Evolutionary conservation across 2,113 vertebrate genomes (phyloP), one percentile per base, ranked within the genome.

Genomic region (Hystrix brachyura): DNA sequence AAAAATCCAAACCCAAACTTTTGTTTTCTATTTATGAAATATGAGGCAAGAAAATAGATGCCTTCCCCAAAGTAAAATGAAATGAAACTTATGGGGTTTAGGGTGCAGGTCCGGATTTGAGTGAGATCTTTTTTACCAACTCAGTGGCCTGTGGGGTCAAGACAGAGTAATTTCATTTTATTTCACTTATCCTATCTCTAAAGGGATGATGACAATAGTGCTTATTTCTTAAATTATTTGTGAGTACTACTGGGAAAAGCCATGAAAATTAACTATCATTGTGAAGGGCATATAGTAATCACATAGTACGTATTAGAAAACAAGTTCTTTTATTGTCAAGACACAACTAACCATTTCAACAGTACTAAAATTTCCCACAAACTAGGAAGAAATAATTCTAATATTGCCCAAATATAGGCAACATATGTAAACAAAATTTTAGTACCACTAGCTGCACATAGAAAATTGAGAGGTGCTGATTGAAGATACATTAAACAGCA

Each of bases 311-410:
- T 17, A 46, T 34, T 8, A 57, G 71, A 64, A 95, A 89, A 69
- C 25, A 32, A 64, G 23, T 7, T 53, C 18, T 46, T 15, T 67
- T 74, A 48, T 48, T 21, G 51, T 60, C 27, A 11, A 64, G 43
- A 93, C 32, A 82, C 90, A 94, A 69, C n/a, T 34, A 71, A n/a
- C 18, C 10, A 90, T 95, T 94, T 91, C 19, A 79, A 76, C 34
- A 51, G 55, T 80, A 9, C 23, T 43, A 14, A 65, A 67, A 53
- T 65, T 60, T 48, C 18, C 65, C 51, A 71, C 38, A 78, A 82
- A 27, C 51, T 17, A 71, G 29, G 9, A 91, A 92, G 46, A 64
- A 64, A 87, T 57, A 14, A 1, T 21, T 57, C 25, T 88, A 15
- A 76, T 72, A 57, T 87, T 25, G 15, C 1, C 27, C 25, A 23